phyloP scores from a whole-genome alignment of 2,888 invertebrate species.

The Neuroscelio doddi region DNA sequence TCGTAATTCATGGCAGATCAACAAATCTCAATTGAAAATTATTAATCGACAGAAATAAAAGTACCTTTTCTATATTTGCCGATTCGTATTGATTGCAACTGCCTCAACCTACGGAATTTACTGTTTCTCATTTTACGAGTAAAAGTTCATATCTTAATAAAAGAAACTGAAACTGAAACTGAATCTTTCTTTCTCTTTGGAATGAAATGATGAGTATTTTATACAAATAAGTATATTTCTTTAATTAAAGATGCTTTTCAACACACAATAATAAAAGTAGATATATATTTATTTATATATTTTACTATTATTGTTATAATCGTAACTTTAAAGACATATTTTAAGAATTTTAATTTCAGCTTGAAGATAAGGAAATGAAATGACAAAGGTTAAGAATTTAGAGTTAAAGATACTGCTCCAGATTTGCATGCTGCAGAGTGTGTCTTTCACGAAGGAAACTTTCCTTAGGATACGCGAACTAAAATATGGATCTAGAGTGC shows the following conservation, averaged over 20 bases:
- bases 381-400: no score
- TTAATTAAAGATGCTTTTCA: constrained; percentile 11
- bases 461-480: no score
- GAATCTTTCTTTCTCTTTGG: background rate
- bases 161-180: constrained; percentile 5
- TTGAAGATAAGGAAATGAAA: no score
- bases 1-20: constrained; percentile 21
- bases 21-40: constrained; percentile 14
- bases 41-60: constrained; percentile 26
- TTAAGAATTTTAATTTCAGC: no score
- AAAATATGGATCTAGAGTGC: no score
- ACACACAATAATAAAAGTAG: background rate
- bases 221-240: constrained; percentile 10
- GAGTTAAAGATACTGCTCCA: no score
- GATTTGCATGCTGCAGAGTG: no score
- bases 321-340: no score
- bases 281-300: no score
- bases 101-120: constrained; percentile 10
- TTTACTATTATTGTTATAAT: no score
- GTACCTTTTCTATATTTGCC: constrained; percentile 10
- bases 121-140: constrained; percentile 6
- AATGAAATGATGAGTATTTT: constrained; percentile 4
- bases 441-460: no score
- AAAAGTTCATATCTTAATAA: constrained; percentile 14
- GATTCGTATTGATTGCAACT: constrained; percentile 17